These are phyloP conservation scores for Cyprinodon diabolis DNA, from an alignment of 2,797 vertebrate species.

Conservation along the genomic window DNA sequence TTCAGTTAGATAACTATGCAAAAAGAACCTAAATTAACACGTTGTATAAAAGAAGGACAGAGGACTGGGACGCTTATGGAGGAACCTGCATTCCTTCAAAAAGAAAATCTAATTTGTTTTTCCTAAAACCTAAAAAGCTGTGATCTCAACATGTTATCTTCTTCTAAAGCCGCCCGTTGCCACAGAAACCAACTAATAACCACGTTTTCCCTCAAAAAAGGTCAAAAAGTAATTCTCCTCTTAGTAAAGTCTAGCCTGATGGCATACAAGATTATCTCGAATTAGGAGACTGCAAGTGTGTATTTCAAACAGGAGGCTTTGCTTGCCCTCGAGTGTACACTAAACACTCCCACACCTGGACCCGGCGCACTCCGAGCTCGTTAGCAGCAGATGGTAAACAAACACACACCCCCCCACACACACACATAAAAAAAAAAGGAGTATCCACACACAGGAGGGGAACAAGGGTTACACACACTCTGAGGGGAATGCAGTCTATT, in stretches of 20 bases:
- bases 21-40: no score
- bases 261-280: conserved; percentile 42
- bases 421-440: conserved; percentile 15
- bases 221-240: conserved; percentile 27
- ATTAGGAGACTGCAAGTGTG: conserved; percentile 35
- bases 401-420: conserved; percentile 19
- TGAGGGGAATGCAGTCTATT: conserved; percentile 65
- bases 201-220: conserved; percentile 21
- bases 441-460: conserved; percentile 6
- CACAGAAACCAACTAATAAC: conserved; percentile 30
- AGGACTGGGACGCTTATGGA: no score
- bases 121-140: neutral
- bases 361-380: conserved; percentile 66
- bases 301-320: conserved; percentile 55
- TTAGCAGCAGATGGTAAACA: conserved; percentile 75
- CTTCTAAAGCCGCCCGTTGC: conserved; percentile 1
- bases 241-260: conserved; percentile 9
- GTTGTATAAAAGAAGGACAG: no score
- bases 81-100: no score
- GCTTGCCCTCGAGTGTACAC: conserved; percentile 65
- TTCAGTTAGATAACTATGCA: no score
- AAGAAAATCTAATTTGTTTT: neutral
- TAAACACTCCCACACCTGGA: conserved; percentile 76
- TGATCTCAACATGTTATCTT: neutral
- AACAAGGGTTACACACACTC: conserved; percentile 66